Conservation (phyloP, 2,888 invertebrate genomes). For the Nephrotoma flavescens region DNA sequence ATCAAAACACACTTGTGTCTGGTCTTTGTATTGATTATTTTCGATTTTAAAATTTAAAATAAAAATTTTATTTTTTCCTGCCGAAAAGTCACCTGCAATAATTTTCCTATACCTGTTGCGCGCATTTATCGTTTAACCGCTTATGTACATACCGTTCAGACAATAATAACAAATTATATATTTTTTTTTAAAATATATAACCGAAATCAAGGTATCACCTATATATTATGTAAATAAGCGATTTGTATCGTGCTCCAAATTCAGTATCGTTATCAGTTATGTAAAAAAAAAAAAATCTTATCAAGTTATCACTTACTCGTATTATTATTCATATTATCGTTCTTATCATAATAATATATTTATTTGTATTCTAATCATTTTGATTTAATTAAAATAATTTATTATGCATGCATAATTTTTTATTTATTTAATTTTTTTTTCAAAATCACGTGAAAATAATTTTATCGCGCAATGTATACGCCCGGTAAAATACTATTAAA, state of each 20-base stretch:
- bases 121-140: no score
- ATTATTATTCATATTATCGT: no score
- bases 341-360: background rate
- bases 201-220: background rate
- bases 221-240: background rate
- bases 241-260: background rate
- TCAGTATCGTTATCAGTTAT: background rate
- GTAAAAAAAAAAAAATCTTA: background rate
- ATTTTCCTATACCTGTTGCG: no score
- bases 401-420: background rate
- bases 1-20: no score
- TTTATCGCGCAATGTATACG: background rate
- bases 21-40: no score
- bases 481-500: background rate
- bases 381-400: background rate
- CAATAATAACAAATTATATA: background rate
- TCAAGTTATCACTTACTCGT: background rate
- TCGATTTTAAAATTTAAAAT: no score
- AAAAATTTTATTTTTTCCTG: no score
- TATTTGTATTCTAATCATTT: background rate
- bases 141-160: background rate
- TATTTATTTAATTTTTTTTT: background rate
- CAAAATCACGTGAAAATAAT: background rate
- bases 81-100: no score
- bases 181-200: background rate